A percentile compares a stretch with the other conserved stretches of the same genome.
Evolutionary conservation across 1,140 invertebrate genomes (phyloP).

Genomic region (Bathynomus jamesi): DNA sequence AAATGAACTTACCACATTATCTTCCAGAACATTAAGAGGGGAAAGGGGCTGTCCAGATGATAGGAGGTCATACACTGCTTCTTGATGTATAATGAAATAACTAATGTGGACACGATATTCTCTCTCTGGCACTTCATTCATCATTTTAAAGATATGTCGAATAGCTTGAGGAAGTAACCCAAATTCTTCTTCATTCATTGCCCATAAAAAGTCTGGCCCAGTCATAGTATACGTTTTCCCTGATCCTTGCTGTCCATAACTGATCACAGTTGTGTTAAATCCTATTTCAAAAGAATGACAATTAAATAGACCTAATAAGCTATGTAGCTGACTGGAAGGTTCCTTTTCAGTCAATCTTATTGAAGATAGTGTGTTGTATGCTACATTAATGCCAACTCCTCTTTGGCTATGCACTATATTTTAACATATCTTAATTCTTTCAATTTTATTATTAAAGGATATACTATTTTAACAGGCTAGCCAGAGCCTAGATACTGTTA

Average conservation of each 20-base stretch:
- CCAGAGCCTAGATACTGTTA: too few species aligned
- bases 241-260: conserved; percentile 65
- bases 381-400: too few species aligned
- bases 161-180: conserved; percentile 67
- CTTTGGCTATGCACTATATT: too few species aligned
- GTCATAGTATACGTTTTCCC: conserved; percentile 72
- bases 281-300: conserved; percentile 39
- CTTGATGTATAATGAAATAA: conserved; percentile 55
- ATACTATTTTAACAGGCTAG: too few species aligned
- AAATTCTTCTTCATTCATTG: conserved; percentile 60
- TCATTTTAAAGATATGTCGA: conserved; percentile 60
- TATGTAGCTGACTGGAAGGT: too few species aligned
- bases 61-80: conserved; percentile 31
- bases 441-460: too few species aligned
- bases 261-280: conserved; percentile 63
- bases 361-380: too few species aligned
- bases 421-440: too few species aligned
- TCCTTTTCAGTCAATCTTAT: too few species aligned
- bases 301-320: background rate
- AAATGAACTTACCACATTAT: conserved; percentile 26
- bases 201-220: conserved; percentile 60
- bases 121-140: conserved; percentile 42
- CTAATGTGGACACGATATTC: conserved; percentile 45
- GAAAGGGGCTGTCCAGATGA: conserved; percentile 21
- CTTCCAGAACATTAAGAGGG: conserved; percentile 31